Percentiles rank a stretch among this genome's conserved stretches.
Conservation (phyloP, 1,140 invertebrate genomes). For the Sogatella furcifera region DNA sequence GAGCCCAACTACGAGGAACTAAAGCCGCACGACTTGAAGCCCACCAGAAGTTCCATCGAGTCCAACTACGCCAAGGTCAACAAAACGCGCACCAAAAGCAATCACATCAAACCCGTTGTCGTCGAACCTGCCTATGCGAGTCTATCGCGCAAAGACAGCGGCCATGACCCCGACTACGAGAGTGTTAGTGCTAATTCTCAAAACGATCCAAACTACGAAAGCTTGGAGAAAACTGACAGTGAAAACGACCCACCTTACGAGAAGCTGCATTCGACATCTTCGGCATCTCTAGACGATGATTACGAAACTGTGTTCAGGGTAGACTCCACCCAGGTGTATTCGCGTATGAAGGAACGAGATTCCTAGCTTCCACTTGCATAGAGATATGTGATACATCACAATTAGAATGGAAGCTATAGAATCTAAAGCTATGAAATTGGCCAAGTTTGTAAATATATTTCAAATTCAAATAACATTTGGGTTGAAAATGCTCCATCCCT, state of each 20-base stretch:
- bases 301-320: constrained; percentile 3
- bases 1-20: constrained; percentile 28
- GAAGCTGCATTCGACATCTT: constrained; percentile 3
- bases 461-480: no score
- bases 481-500: no score
- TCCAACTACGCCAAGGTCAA: constrained; percentile 20
- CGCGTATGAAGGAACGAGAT: no score
- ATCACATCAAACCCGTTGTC: background rate
- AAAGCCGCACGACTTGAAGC: constrained; percentile 12
- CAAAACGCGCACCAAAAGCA: constrained; percentile 14
- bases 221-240: constrained; percentile 14
- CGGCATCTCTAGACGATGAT: background rate
- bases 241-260: constrained; percentile 18
- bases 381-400: no score
- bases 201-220: constrained; percentile 23
- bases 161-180: constrained; percentile 21
- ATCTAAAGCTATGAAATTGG: no score
- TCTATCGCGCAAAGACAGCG: constrained; percentile 14
- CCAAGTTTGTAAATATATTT: no score
- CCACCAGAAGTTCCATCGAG: background rate
- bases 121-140: constrained; percentile 25
- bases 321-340: background rate
- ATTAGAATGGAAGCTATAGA: no score
- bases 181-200: constrained; percentile 15
- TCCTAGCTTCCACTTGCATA: no score